Percentiles rank a stretch among this genome's conserved stretches.
These are phyloP conservation scores for Galeopterus variegatus DNA, from an alignment of 2,113 vertebrate genomes.

Conservation along the genomic window DNA sequence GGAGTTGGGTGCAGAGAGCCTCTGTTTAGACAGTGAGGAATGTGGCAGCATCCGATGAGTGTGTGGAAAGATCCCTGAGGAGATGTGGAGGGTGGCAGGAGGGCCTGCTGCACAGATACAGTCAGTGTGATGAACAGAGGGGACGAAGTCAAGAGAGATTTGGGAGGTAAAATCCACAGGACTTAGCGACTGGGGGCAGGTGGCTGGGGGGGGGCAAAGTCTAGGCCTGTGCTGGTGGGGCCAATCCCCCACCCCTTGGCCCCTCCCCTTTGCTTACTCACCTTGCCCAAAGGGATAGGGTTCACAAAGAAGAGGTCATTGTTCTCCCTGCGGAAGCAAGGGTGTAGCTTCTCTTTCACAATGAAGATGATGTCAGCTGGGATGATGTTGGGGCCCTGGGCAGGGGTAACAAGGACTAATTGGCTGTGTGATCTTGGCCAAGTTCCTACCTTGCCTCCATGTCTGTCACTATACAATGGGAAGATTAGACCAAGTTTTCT, in stretches of 20 bases:
- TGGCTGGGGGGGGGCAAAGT: not conserved
- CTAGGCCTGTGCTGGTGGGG: not conserved
- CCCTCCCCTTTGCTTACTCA: constrained; percentile 81
- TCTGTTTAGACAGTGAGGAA: not conserved
- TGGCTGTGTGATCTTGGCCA: not conserved
- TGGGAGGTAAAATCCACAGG: not conserved
- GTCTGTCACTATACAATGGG: not conserved
- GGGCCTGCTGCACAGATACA: not conserved
- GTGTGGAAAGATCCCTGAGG: not conserved
- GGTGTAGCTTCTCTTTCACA: constrained; percentile 94
- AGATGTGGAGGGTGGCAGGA: not conserved
- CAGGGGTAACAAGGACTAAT: not conserved
- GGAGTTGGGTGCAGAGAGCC: not conserved
- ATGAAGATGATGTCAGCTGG: constrained; percentile 96
- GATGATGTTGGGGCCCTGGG: constrained; percentile 95
- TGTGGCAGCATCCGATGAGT: not conserved
- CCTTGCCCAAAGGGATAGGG: constrained; percentile 92
- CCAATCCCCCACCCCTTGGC: not conserved
- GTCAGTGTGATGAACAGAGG: not conserved
- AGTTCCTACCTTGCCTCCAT: not conserved
- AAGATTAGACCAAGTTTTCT: constrained; percentile 1
- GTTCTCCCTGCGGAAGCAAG: constrained; percentile 88
- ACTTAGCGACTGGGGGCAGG: not conserved
- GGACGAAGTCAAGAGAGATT: not conserved
- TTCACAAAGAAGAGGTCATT: constrained; percentile 91